phyloP scores from a whole-genome alignment of 2,797 vertebrate species.

The Schizothorax lantsangensis region DNA sequence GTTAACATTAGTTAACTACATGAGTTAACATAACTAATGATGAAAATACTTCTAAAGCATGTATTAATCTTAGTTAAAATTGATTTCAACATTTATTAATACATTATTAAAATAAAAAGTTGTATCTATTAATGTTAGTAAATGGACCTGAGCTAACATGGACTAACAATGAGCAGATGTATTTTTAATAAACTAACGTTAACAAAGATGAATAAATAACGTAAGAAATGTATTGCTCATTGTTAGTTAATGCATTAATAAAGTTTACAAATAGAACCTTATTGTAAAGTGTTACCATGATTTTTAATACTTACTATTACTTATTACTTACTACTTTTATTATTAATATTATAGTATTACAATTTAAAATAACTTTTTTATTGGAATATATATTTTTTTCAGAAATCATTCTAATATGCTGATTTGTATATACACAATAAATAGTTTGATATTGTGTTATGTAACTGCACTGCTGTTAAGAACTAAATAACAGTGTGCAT shows the following conservation, averaged over 20 bases:
- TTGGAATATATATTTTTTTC: not conserved
- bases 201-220: not conserved
- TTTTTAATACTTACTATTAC: not conserved
- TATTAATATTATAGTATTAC: not conserved
- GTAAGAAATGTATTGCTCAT: not conserved
- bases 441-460: not conserved
- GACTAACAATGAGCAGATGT: not conserved
- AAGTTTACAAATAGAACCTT: not conserved
- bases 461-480: not conserved
- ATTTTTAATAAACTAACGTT: not conserved
- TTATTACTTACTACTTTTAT: not conserved
- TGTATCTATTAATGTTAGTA: too few species aligned
- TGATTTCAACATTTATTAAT: too few species aligned
- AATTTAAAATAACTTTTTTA: not conserved
- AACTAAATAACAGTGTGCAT: not conserved
- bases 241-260: not conserved
- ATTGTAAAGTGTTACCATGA: not conserved
- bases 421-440: not conserved
- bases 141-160: not conserved
- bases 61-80: not conserved
- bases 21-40: not conserved
- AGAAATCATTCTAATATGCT: not conserved
- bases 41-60: not conserved
- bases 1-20: not conserved
- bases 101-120: too few species aligned